These are phyloP conservation scores for Taenioides sp. DNA, from an alignment of 2,797 vertebrate genomes.

Conservation along the genomic window DNA sequence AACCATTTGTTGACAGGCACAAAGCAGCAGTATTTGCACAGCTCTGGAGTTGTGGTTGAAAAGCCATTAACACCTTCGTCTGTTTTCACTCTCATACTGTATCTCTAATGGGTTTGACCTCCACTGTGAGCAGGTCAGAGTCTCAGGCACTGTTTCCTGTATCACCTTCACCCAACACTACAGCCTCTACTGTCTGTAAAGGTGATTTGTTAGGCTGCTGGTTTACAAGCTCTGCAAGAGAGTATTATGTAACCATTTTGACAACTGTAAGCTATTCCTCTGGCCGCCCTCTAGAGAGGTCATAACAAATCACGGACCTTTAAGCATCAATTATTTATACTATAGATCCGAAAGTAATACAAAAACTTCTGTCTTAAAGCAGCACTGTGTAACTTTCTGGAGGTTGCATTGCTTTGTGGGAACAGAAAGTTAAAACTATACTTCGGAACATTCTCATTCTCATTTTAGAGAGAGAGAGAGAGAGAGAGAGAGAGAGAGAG, in stretches of 20 bases:
- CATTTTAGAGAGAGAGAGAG: too few relatives aligned
- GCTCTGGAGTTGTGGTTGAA: constrained; percentile 41
- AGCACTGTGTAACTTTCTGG: too few relatives aligned
- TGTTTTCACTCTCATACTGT: constrained; percentile 61
- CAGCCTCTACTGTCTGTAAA: neutral
- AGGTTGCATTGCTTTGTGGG: too few relatives aligned
- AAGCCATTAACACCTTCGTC: constrained; percentile 68
- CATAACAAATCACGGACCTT: neutral
- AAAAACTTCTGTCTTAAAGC: too few relatives aligned
- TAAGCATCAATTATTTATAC: neutral
- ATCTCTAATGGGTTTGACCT: constrained; percentile 68
- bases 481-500: too few relatives aligned
- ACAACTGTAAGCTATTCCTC: neutral
- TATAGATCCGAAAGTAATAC: too few relatives aligned
- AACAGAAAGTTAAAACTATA: too few relatives aligned
- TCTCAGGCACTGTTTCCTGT: constrained; percentile 35
- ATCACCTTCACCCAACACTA: neutral
- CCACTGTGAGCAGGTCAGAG: constrained; percentile 40
- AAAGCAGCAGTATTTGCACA: constrained; percentile 12
- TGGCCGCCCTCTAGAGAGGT: neutral
- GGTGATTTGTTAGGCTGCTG: neutral
- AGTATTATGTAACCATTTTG: neutral
- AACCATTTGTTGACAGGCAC: constrained; percentile 30
- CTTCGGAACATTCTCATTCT: too few relatives aligned
- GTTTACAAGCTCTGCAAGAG: neutral